Base-by-base conservation (phyloP, 2,888 invertebrate genomes). In the Antheraea assamensis region DNA sequence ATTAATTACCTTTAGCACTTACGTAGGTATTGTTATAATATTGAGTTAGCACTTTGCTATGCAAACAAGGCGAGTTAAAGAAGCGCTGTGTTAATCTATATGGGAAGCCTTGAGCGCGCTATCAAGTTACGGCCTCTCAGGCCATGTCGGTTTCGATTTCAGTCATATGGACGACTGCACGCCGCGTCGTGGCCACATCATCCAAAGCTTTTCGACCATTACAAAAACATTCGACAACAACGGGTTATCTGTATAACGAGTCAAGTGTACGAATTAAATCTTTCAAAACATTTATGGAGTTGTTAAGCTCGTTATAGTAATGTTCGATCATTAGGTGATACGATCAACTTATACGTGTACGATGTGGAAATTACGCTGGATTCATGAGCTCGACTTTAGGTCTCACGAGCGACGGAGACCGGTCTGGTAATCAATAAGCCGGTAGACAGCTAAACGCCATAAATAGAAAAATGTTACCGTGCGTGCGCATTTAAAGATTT, bases 91-190 rank as follows among this genome's bases (percentile, higher is more conserved):
- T 85, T 90, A 91, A 91, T 92, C 88, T 89, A 89, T 87, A 91
- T 90, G 88, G 88, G 90, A 90, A 92, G 88, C 94, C 94, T 94
- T 93, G 93, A 90, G 86, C 84, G 78, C 76, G 80, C 89, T 89
- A 83, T 94, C 89, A 82, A 79, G 85, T 94, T 87, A 76, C 87
- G 74, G 75, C 77, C 76, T 78, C 82, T 78, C 79, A 77, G 74
- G 81, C 84, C 79, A 75, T 71, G 49, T 71, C 75, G n/a, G 76
- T 74, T 61, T 61, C 61, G n/a, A 35, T 35, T 68, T 68, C 35
- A 68, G 68, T 68, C 35, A 68, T 35, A 35, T 35, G 68, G 35
- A 31, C 31, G n/a, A 68, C 31, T 35, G 68, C 35, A 35, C 35
- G 35, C 68, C 35, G 35, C 19, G 31, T 17, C 64, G 19, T n/a